Conservation (phyloP, 92 coral and sea anemone species). For the Epizoanthus stellaris region DNA sequence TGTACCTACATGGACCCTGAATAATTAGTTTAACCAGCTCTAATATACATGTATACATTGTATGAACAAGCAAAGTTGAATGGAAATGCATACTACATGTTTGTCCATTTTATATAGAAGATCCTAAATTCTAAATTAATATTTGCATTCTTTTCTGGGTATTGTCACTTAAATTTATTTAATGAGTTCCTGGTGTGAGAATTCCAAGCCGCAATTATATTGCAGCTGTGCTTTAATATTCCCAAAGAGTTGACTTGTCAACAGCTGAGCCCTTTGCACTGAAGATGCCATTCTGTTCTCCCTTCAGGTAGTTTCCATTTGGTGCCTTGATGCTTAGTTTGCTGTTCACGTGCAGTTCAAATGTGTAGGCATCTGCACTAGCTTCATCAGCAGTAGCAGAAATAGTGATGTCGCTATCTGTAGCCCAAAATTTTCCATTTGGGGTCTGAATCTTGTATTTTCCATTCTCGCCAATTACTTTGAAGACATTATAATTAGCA, state of each 20-base stretch:
- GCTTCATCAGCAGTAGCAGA: slow-evolving; percentile 75
- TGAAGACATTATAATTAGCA: slow-evolving; percentile 82
- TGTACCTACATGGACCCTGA: no score
- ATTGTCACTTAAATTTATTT: no score
- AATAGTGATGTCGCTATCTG: slow-evolving; percentile 69
- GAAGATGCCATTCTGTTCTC: slow-evolving; percentile 90
- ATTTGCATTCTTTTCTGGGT: no score
- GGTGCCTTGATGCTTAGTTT: slow-evolving; percentile 83
- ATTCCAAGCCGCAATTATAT: no score
- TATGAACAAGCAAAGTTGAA: no score
- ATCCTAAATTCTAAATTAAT: no score
- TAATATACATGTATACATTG: no score
- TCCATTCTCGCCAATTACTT: slow-evolving; percentile 64
- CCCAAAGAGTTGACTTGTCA: slow-evolving; percentile 83
- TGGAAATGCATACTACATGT: no score
- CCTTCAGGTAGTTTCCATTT: slow-evolving; percentile 85
- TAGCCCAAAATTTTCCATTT: slow-evolving; percentile 81
- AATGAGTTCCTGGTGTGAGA: no score
- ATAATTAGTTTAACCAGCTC: no score
- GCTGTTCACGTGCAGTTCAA: slow-evolving; percentile 88
- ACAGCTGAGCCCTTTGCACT: slow-evolving; percentile 68
- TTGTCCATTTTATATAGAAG: no score
- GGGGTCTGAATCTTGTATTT: slow-evolving; percentile 76
- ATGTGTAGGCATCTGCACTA: slow-evolving; percentile 73
- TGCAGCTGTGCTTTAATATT: slow-evolving; percentile 66